Percentiles rank a stretch among this genome's conserved stretches.
These are phyloP conservation scores for Oligia fasciuncula DNA, from an alignment of 2,888 invertebrate species.

Conservation along the genomic window DNA sequence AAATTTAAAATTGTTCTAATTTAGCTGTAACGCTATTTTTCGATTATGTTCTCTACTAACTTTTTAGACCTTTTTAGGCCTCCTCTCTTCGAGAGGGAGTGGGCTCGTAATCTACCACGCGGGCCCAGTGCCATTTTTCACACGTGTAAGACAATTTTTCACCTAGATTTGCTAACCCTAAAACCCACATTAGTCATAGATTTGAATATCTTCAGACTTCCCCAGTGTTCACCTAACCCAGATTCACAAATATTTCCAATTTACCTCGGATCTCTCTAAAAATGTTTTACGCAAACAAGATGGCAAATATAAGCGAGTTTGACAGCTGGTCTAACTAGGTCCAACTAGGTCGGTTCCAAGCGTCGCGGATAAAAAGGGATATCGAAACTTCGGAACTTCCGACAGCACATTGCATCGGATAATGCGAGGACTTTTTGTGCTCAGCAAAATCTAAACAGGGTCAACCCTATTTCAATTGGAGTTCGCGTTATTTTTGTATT, in stretches of 20 bases:
- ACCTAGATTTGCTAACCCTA: neutral
- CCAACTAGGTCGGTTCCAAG: constrained; percentile 67
- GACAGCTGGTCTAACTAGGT: constrained; percentile 65
- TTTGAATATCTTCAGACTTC: neutral
- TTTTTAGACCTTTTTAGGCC: no score
- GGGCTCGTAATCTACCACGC: no score
- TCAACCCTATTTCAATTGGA: constrained; percentile 63
- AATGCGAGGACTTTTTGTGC: constrained; percentile 61
- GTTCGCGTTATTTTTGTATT: constrained; percentile 60
- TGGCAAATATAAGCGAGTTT: constrained; percentile 65
- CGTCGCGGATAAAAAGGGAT: constrained; percentile 67
- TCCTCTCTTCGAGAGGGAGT: no score
- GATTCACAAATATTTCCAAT: constrained; percentile 53
- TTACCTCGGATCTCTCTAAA: constrained; percentile 47
- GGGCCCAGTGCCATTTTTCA: neutral
- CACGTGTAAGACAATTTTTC: neutral
- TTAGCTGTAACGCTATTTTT: no score
- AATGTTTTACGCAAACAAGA: constrained; percentile 62
- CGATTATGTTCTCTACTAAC: no score
- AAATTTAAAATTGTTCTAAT: no score
- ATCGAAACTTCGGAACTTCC: constrained; percentile 59
- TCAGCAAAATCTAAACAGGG: constrained; percentile 68
- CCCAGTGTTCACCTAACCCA: constrained; percentile 51
- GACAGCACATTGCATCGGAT: constrained; percentile 53
- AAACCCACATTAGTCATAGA: constrained; percentile 8